phyloP scores from a whole-genome alignment of 1,140 invertebrate genomes.

The Streblospio benedicti region DNA sequence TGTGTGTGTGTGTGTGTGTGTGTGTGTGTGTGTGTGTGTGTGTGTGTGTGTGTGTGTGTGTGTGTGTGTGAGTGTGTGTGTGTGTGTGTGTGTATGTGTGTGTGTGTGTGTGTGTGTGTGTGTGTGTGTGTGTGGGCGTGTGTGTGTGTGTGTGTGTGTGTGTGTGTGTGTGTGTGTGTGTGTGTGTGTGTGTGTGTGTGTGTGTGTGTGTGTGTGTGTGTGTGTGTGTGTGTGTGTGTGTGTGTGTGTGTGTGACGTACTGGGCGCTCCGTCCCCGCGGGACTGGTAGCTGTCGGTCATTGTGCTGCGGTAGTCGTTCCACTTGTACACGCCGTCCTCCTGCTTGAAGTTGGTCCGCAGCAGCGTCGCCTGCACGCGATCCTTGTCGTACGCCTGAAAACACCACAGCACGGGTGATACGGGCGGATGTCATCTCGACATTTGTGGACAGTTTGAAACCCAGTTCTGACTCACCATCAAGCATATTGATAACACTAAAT shows the following conservation, averaged over 20 bases:
- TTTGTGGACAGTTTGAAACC: no score
- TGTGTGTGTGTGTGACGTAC: conserved; percentile 19
- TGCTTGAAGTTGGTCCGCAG: conserved; percentile 32
- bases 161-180: conserved; percentile 8
- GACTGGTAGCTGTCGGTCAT: neutral
- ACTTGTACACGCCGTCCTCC: conserved; percentile 28
- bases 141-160: neutral
- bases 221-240: conserved; percentile 6
- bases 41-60: conserved; percentile 4
- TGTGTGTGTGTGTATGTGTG: conserved; percentile 10
- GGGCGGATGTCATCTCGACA: no score
- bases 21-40: conserved; percentile 8
- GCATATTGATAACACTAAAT: no score
- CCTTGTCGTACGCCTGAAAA: conserved; percentile 24
- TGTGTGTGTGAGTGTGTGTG: conserved; percentile 2
- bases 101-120: conserved; percentile 8
- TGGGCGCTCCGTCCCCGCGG: conserved; percentile 16
- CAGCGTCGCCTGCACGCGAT: conserved; percentile 23
- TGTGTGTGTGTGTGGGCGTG: conserved; percentile 13
- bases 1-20: conserved; percentile 8
- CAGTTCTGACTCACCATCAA: no score
- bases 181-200: neutral
- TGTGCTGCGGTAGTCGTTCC: conserved; percentile 33
- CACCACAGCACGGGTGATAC: no score
- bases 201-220: conserved; percentile 14